Evolutionary conservation across 2,113 vertebrate genomes (phyloP), one percentile per base, ranked within the genome.

Genomic region (Columbina picui): DNA sequence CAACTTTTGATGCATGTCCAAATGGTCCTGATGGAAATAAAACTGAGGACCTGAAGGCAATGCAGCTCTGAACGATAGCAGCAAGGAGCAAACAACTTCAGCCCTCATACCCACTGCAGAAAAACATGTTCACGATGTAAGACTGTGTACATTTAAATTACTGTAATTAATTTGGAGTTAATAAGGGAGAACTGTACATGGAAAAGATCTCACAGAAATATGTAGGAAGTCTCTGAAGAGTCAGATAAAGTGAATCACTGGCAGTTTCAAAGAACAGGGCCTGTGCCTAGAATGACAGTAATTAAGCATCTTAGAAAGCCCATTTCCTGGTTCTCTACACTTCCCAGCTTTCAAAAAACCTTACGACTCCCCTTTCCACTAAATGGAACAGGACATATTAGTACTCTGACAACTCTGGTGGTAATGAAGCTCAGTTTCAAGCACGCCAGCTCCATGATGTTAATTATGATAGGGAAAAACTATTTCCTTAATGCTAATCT

Each of bases 401-500:
- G 12, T 84, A 77, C 18, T 41, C 21, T 60, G 38, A 69, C 29
- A 87, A 19, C 5, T 64, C 23, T 38, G n/a, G 13, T 50, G 18
- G 45, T 49, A 84, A 22, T 11, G 3, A 53, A 84, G 17, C 55
- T 69, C 36, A 49, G 29, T 34, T 68, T 20, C 39, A 78, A 47
- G 34, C 18, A 64, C 0, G 0, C 3, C 39, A 60, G 34, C 45
- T 61, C 60, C 30, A 60, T 8, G 2, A 49, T 20, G 4, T 32
- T 60, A 38, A 56, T 67, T 73, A 32, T 57, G 21, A 27, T 55
- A 55, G 29, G 29, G 43, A 77, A 81, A 55, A 75, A 27, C 5
- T 14, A 49, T 34, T 64, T 75, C 14, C 56, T 69, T 70, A 78
- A 55, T 6, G 7, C 17, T 53, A 52, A 52, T 77, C 47, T 70